These are phyloP conservation scores for Hirtodrosophila trivittata DNA, from an alignment of 2,888 invertebrate species.

Conservation along the genomic window DNA sequence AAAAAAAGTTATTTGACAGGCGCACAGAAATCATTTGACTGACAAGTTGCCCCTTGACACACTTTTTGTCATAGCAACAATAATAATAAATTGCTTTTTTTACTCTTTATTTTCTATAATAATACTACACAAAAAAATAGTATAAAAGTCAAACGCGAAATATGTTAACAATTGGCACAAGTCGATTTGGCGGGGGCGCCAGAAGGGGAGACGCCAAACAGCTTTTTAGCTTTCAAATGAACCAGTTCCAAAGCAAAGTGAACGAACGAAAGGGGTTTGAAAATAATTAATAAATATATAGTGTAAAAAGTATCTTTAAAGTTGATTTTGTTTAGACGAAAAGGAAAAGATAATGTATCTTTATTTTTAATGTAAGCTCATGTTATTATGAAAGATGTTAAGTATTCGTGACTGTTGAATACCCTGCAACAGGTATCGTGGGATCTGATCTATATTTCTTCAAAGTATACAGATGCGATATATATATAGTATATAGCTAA, in stretches of 20 bases:
- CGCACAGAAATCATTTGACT: conserved; percentile 68
- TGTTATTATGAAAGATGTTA: too few species aligned
- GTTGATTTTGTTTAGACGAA: too few species aligned
- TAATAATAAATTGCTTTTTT: conserved; percentile 59
- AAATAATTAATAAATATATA: too few species aligned
- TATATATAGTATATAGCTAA: too few species aligned
- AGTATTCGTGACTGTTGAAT: too few species aligned
- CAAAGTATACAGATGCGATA: too few species aligned
- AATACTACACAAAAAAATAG: conserved; percentile 16
- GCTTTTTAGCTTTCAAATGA: conserved; percentile 8
- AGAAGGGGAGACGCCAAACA: conserved; percentile 1
- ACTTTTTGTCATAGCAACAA: conserved; percentile 74
- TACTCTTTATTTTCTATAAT: conserved; percentile 14
- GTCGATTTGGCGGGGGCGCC: conserved; percentile 14
- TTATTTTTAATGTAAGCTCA: too few species aligned
- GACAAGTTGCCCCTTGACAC: conserved; percentile 79
- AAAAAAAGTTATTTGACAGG: conserved; percentile 61
- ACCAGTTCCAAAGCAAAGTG: conserved; percentile 1
- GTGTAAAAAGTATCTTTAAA: too few species aligned
- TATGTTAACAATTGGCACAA: conserved; percentile 40
- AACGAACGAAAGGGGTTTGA: background rate
- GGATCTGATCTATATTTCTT: too few species aligned
- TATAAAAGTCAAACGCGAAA: conserved; percentile 10
- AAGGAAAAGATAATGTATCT: too few species aligned
- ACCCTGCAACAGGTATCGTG: too few species aligned